Base-by-base conservation (phyloP, 2,113 vertebrate genomes). In the Jacana jacana region DNA sequence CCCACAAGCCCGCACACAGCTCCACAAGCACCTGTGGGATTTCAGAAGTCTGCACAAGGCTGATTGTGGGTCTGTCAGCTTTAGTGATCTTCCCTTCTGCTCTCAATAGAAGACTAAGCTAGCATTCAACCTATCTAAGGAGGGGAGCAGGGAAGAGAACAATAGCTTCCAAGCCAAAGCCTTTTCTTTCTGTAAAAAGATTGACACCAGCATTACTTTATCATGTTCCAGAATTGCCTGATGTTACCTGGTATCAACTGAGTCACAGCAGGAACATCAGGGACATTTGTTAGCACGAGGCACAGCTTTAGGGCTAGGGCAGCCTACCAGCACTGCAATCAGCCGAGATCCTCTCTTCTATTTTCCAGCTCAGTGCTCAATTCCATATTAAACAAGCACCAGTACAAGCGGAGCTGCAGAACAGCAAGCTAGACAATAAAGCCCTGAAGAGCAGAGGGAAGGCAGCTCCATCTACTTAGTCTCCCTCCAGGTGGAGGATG, bases 281-380 rank as follows among this genome's bases (percentile, higher is more conserved):
- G 65, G 88, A 78, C 92, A 93, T 95, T 96, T 91, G 95, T 88
- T 94, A 90, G 79, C 69, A 81, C 5, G 80, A 95, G 90, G 90
- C 96, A 93, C 86, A 96, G 96, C 95, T 95, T 92, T 71, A 96
- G 93, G 93, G 88, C 96, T 94, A 94, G 91, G 92, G 96, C 96
- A 96, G 90, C 16, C 86, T 94, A 94, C 93, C 95, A 96, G 88
- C 93, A 79, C 96, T 37, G 92, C 92, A 96, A 89, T 92, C 94
- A 88, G 77, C 86, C 15, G 57, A 93, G 86, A 93, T 94, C 92
- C 83, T 91, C 91, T 90, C 95, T 95, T 92, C 81, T 83, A 96
- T 95, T 96, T 96, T 93, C 96, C 91, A 95, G 93, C 83, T 97
- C 95, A 93, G 82, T 97, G 93, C 96, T 90, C 95, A 95, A 86